These are phyloP conservation scores for Toxostoma redivivum DNA, from an alignment of 2,113 vertebrate species.

Conservation along the genomic window DNA sequence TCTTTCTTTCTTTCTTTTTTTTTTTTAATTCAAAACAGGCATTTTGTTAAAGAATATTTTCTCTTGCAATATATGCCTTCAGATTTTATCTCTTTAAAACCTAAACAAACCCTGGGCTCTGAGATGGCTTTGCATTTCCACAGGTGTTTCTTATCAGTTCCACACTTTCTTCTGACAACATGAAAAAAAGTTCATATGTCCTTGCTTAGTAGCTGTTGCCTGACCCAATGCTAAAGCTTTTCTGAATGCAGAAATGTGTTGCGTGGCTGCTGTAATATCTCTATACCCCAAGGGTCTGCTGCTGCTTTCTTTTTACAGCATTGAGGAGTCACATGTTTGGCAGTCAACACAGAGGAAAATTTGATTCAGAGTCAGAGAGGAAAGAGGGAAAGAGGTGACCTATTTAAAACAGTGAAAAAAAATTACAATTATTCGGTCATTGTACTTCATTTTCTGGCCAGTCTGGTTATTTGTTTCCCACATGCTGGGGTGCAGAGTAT, in stretches of 20 bases:
- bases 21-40: neutral
- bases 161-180: conserved; percentile 28
- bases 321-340: conserved; percentile 24
- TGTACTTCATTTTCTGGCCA: neutral
- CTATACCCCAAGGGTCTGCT: conserved; percentile 42
- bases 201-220: conserved; percentile 20
- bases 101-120: conserved; percentile 15
- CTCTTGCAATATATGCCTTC: conserved; percentile 17
- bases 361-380: neutral
- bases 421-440: neutral
- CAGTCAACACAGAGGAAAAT: neutral
- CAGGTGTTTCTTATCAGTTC: conserved; percentile 45
- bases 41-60: neutral
- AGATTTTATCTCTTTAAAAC: conserved; percentile 38
- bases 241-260: conserved; percentile 25
- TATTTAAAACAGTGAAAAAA: neutral
- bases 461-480: neutral
- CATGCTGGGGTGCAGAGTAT: neutral
- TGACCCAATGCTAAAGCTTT: conserved; percentile 15
- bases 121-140: conserved; percentile 13
- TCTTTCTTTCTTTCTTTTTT: neutral
- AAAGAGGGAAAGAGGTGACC: conserved; percentile 36
- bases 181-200: neutral
- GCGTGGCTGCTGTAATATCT: conserved; percentile 41
- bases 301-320: conserved; percentile 3